phyloP scores from a whole-genome alignment of 2,113 vertebrate species.

The Illadopsis cleaveri region DNA sequence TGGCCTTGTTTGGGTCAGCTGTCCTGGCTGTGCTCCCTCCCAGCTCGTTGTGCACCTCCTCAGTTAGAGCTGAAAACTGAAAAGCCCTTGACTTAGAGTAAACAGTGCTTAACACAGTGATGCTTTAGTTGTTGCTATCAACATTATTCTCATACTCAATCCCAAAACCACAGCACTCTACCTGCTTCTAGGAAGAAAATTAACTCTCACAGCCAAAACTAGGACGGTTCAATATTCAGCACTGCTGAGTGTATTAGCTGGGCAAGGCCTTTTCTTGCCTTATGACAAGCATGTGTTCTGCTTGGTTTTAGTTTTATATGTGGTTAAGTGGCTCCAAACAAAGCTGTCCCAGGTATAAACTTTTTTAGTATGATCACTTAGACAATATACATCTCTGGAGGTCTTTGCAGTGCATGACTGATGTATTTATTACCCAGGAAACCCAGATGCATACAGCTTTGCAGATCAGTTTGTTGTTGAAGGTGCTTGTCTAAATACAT shows the following conservation, averaged over 20 bases:
- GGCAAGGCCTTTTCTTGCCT: not conserved
- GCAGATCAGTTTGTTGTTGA: not conserved
- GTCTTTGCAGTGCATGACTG: not conserved
- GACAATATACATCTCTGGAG: not conserved
- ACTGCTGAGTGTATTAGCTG: not conserved
- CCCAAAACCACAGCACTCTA: not conserved
- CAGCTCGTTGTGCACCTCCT: not conserved
- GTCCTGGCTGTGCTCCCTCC: not conserved
- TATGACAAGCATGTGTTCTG: fast-evolving
- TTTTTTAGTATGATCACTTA: not conserved
- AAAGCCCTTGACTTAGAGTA: not conserved
- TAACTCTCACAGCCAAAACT: not conserved
- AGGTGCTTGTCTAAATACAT: not conserved
- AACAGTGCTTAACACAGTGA: not conserved
- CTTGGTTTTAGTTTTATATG: not conserved
- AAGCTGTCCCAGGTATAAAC: not conserved
- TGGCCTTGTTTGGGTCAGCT: not conserved
- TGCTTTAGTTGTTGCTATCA: not conserved
- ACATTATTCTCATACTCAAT: not conserved
- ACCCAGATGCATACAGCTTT: not conserved
- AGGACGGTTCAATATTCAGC: not conserved
- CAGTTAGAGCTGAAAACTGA: not conserved
- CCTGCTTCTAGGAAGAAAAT: not conserved
- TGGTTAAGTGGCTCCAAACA: not conserved
- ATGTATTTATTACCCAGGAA: not conserved